A percentile compares a stretch with the other conserved stretches of the same genome.
These are phyloP conservation scores for Platysternon megacephalum DNA, from an alignment of 2,113 vertebrate species.

Conservation along the genomic window DNA sequence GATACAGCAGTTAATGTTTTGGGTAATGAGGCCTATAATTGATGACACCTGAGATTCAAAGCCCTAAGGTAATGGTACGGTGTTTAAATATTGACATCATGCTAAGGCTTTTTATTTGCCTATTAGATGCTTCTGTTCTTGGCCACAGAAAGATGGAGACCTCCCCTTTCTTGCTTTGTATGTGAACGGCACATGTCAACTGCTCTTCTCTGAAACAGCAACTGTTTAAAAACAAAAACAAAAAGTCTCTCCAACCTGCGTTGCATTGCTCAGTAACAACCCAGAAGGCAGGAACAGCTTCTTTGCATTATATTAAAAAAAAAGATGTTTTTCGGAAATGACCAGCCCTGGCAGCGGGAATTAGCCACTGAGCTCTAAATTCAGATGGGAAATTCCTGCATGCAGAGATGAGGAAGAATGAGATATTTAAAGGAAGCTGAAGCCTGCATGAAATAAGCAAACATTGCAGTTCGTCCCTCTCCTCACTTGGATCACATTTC, in stretches of 20 bases:
- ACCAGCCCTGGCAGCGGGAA: slow-evolving; percentile 31
- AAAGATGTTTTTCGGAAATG: slow-evolving; percentile 32
- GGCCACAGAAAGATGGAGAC: background rate
- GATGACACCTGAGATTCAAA: slow-evolving; percentile 75
- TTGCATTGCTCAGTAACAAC: background rate
- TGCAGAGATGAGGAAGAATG: slow-evolving; percentile 40
- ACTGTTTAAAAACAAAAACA: background rate
- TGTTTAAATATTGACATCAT: slow-evolving; percentile 77
- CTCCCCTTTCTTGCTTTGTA: slow-evolving; percentile 13
- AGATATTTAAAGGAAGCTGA: slow-evolving; percentile 14
- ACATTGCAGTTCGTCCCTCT: slow-evolving; percentile 41
- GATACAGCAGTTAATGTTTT: slow-evolving; percentile 63
- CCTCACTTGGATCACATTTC: slow-evolving; percentile 61
- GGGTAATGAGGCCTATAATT: slow-evolving; percentile 78
- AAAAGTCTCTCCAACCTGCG: background rate
- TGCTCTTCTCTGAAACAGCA: background rate
- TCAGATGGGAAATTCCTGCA: slow-evolving; percentile 16
- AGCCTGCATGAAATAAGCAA: background rate
- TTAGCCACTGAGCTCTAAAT: slow-evolving; percentile 45
- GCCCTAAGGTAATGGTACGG: slow-evolving; percentile 62
- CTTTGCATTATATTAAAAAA: slow-evolving; percentile 38
- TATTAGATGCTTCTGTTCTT: background rate
- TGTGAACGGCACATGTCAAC: background rate
- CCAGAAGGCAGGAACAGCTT: background rate
- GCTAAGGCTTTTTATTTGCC: slow-evolving; percentile 45